These are phyloP conservation scores for Sander vitreus DNA, from an alignment of 2,113 vertebrate genomes.

Conservation along the genomic window DNA sequence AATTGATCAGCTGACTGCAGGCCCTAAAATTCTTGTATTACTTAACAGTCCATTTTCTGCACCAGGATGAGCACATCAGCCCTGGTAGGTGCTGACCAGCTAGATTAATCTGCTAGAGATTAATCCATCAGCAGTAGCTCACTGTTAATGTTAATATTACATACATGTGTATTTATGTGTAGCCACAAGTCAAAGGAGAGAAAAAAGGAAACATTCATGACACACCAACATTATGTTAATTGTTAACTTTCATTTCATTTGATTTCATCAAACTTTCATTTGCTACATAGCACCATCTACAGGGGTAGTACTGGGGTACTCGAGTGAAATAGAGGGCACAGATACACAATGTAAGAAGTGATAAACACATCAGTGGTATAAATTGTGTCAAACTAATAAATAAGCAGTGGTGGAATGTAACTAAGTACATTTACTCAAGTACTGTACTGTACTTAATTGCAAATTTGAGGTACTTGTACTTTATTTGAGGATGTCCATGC, in stretches of 20 bases:
- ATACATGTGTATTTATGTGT: not conserved
- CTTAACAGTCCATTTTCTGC: not conserved
- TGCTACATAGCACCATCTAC: not conserved
- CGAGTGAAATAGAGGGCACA: not conserved
- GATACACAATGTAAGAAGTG: not conserved
- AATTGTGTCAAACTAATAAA: not conserved
- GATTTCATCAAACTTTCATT: too few species aligned
- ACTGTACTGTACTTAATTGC: too few species aligned
- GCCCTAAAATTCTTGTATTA: not conserved
- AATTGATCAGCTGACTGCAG: not conserved
- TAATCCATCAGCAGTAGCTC: slow-evolving; percentile 13
- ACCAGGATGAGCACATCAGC: not conserved
- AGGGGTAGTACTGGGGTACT: too few species aligned
- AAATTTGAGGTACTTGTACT: too few species aligned
- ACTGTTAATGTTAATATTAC: not conserved
- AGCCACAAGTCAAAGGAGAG: not conserved
- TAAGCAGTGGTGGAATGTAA: too few species aligned
- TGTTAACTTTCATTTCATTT: not conserved
- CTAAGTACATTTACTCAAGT: too few species aligned
- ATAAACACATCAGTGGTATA: not conserved
- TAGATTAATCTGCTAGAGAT: slow-evolving; percentile 35
- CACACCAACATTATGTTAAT: not conserved
- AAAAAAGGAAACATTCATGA: not conserved
- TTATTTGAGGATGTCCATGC: too few species aligned
- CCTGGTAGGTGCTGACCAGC: not conserved